Conservation (phyloP, 2,888 invertebrate genomes). For the Cantharis lateralis region DNA sequence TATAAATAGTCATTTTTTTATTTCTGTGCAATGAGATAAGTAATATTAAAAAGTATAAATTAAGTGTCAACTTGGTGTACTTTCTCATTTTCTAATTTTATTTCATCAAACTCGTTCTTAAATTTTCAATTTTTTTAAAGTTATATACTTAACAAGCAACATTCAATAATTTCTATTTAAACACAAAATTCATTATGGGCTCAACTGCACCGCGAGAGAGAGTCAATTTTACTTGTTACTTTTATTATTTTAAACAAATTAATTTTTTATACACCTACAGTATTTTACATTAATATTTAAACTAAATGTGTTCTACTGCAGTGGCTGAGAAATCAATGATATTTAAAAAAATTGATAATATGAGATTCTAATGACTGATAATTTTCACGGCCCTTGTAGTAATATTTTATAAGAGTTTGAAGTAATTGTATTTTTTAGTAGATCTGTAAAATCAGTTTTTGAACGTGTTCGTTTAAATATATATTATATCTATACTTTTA, state of each 20-base stretch:
- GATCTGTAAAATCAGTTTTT: neutral
- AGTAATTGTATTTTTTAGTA: neutral
- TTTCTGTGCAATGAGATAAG: neutral
- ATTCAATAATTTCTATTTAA: neutral
- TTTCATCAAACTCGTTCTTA: neutral
- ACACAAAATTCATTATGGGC: neutral
- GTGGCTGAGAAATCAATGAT: conserved; percentile 12
- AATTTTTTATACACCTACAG: conserved; percentile 7
- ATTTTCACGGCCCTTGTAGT: conserved; percentile 11
- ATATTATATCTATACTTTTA: neutral
- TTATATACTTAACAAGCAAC: neutral
- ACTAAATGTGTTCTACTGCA: conserved; percentile 15
- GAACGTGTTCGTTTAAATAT: neutral
- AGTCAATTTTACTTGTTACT: neutral
- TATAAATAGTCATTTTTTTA: neutral
- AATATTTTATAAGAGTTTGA: conserved; percentile 1
- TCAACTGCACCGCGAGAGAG: neutral
- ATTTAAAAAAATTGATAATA: neutral
- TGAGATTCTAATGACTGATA: conserved; percentile 12
- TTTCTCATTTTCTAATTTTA: neutral
- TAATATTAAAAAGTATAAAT: neutral
- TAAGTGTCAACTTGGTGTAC: neutral
- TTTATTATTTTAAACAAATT: conserved; percentile 4
- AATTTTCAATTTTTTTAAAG: neutral
- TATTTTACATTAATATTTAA: conserved; percentile 7